Evolutionary conservation across 1,140 invertebrate species (phyloP), one percentile per base, ranked within the genome.

Genomic region (Anastatus disparis): DNA sequence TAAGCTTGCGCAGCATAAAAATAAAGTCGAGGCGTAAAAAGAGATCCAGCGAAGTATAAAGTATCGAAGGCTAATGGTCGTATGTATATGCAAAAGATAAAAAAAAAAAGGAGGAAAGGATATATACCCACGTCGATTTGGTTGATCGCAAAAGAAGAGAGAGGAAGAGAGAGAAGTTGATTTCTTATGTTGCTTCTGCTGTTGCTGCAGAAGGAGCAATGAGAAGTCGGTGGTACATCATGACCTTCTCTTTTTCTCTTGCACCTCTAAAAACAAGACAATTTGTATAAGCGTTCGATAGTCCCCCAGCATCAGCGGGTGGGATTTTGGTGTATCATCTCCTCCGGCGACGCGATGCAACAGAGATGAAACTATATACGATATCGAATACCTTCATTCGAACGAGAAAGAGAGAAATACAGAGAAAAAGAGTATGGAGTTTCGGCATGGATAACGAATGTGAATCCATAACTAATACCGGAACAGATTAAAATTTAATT

Each of bases 401-500:
- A 35, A 31, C 15, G 53, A 44, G 31, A 44, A n/a, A 44, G 42
- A 44, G 2, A n/a, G 42, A 10, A 12, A 2, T n/a, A n/a, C n/a
- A n/a, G 42, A 44, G 42, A n/a, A 17, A n/a, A 4, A n/a, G 42
- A n/a, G 42, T 8, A 17, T 3, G 42, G n/a, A 15, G 46, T 63
- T 53, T 55, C 44, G 26, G 2, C 56, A n/a, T 35, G 61, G 65
- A 74, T 74, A 75, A 77, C 73, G 74, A 78, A 78, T 73, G 76
- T 73, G 76, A 72, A 81, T 81, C 77, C 75, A 77, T 79, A 80
- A 78, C 79, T 77, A 78, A 79, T 78, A 76, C 63, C 56, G 74
- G 58, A 74, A 75, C 74, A 70, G 74, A 80, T 80, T 79, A 79
- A 81, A 82, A 82, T 80, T 80, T 79, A 78, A 82, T 82, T 77